Conservation (phyloP, 2,888 invertebrate genomes). For the Lasioglossum oenotherae region DNA sequence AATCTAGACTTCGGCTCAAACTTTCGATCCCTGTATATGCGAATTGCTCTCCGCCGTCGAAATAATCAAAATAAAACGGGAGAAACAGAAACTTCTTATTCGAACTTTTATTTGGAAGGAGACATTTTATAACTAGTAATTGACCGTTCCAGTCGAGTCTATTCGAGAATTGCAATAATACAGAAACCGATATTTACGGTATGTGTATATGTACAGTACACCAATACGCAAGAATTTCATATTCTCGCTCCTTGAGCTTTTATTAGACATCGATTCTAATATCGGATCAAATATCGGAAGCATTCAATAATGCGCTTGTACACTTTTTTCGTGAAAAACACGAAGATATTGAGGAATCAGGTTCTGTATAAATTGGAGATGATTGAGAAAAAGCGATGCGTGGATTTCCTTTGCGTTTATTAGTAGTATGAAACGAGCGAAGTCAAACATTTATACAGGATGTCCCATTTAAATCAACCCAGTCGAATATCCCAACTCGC, state of each 20-base stretch:
- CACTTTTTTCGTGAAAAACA: neutral
- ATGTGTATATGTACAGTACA: neutral
- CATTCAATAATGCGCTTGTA: slow-evolving; percentile 1
- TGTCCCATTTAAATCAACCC: too few species aligned
- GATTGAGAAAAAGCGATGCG: neutral
- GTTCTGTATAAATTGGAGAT: neutral
- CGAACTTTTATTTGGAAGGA: neutral
- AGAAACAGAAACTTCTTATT: neutral
- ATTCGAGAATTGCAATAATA: slow-evolving; percentile 11
- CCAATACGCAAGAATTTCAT: slow-evolving; percentile 13
- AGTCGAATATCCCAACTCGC: too few species aligned
- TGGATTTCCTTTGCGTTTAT: neutral
- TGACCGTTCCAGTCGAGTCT: neutral
- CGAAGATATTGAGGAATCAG: neutral
- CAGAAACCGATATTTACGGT: slow-evolving; percentile 10
- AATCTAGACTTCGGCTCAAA: slow-evolving; percentile 19
- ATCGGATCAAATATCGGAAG: slow-evolving; percentile 20
- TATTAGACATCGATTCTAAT: slow-evolving; percentile 25
- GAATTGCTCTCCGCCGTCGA: neutral
- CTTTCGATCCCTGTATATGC: slow-evolving; percentile 8
- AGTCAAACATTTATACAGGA: neutral
- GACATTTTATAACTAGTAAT: neutral
- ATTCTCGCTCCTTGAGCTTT: slow-evolving; percentile 14
- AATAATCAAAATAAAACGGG: neutral
- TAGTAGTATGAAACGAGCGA: neutral